Evolutionary conservation across 2,888 invertebrate species (phyloP).

Genomic region (Helicoverpa assulta): DNA sequence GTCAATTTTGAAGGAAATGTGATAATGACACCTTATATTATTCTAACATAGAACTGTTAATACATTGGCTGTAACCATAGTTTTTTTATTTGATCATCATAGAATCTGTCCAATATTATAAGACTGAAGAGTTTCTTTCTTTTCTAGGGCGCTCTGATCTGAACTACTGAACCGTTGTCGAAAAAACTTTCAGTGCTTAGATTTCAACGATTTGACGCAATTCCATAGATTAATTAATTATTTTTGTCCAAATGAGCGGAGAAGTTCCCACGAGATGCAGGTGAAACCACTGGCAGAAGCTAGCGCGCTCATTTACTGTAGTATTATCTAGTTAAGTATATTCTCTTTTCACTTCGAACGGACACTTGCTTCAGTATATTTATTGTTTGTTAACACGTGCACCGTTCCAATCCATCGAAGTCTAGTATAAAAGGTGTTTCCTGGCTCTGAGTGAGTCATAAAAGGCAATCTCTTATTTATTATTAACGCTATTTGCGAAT

Average conservation of each 20-base stretch:
- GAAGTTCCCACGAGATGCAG: too few species aligned
- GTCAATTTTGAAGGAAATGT: background rate
- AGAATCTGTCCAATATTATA: too few species aligned
- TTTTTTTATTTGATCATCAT: background rate
- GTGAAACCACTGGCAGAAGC: too few species aligned
- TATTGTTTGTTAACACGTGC: background rate
- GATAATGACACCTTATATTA: background rate
- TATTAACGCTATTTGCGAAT: conserved; percentile 17
- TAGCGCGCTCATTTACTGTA: too few species aligned
- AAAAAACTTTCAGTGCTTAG: too few species aligned
- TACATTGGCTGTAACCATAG: background rate
- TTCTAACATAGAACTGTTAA: background rate
- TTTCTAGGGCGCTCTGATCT: too few species aligned
- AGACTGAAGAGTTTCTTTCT: too few species aligned
- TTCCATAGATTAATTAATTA: too few species aligned
- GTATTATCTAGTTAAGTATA: background rate
- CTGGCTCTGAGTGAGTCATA: conserved; percentile 20
- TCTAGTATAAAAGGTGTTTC: conserved; percentile 36
- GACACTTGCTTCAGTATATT: background rate
- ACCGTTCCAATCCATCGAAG: background rate
- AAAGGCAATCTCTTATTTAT: conserved; percentile 25
- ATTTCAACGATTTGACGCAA: too few species aligned
- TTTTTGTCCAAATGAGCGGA: too few species aligned
- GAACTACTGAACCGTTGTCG: too few species aligned
- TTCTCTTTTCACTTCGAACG: background rate